Base-by-base conservation (phyloP, 37 sponge, comb jelly and placozoan species). In the Tethya wilhelma region DNA sequence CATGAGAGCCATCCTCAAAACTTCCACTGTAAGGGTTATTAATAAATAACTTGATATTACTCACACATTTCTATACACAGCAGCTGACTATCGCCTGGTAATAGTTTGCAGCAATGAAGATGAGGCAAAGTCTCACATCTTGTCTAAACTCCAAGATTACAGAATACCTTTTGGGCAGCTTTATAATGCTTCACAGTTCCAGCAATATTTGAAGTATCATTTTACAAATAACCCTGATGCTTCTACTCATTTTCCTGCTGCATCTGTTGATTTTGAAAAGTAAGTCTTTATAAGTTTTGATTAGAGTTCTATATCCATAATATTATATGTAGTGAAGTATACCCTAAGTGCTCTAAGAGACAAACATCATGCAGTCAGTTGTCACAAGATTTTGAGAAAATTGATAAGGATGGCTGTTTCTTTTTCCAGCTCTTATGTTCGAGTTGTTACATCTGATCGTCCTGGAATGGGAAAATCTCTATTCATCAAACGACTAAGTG, bases 381-480 rank as follows among this genome's bases (percentile, higher is more conserved):
- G n/a, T n/a, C n/a, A n/a, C n/a, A n/a, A n/a, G n/a, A n/a, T n/a
- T n/a, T n/a, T n/a, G n/a, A n/a, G n/a, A n/a, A n/a, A n/a, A n/a
- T n/a, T n/a, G n/a, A n/a, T n/a, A n/a, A n/a, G n/a, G n/a, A n/a
- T n/a, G n/a, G n/a, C 12, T 12, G 2, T 12, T 69, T 2, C 42
- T 38, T 69, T 2, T 46, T 31, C 45, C 49, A 84, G 85, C 4
- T 84, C 85, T 30, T 77, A 78, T 77, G 85, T 84, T 12, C 29
- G 85, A 29, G 59, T 84, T 40, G 85, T 84, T 44, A 67, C 59
- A 20, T 93, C 93, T 29, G 23, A 17, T 37, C 80, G 90, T 4
- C 56, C 90, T 60, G 93, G 90, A 23, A 87, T 93, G 90, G 93
- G 93, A 43, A 93, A 93, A 71, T 84, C 93, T 37, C 81, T 88